A percentile compares a stretch with the other conserved stretches of the same genome.
Evolutionary conservation across 2,888 invertebrate species (phyloP).

Genomic region (Eledona agricola): DNA sequence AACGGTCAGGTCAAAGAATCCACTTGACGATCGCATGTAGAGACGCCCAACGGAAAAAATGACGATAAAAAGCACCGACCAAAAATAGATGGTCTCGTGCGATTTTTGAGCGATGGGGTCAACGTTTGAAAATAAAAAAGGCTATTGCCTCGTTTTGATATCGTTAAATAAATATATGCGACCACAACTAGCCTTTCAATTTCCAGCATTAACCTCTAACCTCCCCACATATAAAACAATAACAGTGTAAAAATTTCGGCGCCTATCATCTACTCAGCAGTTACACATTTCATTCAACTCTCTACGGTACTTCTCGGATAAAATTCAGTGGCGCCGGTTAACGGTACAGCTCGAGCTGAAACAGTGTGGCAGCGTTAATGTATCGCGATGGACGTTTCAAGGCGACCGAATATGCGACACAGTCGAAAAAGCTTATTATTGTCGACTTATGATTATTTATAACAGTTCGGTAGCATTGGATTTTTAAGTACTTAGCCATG

Average conservation of each 20-base stretch:
- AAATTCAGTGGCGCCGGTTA: constrained; percentile 21
- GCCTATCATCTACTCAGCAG: too few species aligned
- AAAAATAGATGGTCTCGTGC: constrained; percentile 5
- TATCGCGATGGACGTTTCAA: constrained; percentile 12
- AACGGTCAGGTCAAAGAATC: too few species aligned
- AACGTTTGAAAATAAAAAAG: constrained; percentile 18
- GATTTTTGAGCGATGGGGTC: constrained; percentile 11
- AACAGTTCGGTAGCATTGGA: constrained; percentile 33
- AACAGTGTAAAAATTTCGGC: neutral
- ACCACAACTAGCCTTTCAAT: constrained; percentile 3
- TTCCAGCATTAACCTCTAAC: constrained; percentile 6
- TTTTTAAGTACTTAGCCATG: constrained; percentile 28
- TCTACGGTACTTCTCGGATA: constrained; percentile 29
- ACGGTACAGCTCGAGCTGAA: constrained; percentile 31
- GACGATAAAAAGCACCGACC: too few species aligned
- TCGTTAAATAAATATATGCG: constrained; percentile 5
- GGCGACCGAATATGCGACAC: constrained; percentile 1
- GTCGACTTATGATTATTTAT: constrained; percentile 12
- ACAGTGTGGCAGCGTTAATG: constrained; percentile 14
- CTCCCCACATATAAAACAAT: neutral
- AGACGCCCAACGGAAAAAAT: too few species aligned
- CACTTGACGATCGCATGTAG: too few species aligned
- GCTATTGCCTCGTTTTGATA: constrained; percentile 8
- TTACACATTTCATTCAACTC: too few species aligned
- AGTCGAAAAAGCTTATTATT: constrained; percentile 5